Base-by-base conservation (phyloP, 2,797 vertebrate genomes). In the Onychomys torridus region DNA sequence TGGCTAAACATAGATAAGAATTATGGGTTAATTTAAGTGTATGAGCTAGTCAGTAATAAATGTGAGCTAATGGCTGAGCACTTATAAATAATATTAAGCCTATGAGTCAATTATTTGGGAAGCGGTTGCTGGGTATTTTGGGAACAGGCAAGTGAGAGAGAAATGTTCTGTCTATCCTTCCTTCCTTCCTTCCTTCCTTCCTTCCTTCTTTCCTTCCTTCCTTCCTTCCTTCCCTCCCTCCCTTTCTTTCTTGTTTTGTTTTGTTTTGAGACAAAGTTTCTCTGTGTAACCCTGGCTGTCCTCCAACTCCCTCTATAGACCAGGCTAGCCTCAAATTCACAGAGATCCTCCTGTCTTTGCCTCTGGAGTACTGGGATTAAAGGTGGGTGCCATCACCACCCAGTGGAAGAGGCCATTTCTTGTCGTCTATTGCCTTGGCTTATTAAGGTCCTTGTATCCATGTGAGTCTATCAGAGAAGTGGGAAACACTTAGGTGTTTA, bases 401-500 rank as follows among this genome's bases (percentile, higher is more conserved):
- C 37, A 25, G 19, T 32, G 43, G 23, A 67, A 40, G 32, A 65
- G 3, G 4, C 16, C 84, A 77, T 49, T 37, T n/a, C 63, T 89
- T 55, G 61, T 14, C 65, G 63, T 32, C 40, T 89, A 5, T 32
- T 77, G 63, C 46, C 32, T 69, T 32, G 32, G 75, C 63, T 92
- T 85, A 23, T 79, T 82, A 88, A 73, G 37, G 37, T 17, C 6
- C 73, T 82, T 90, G 17, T 29, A n/a, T 75, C 52, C 37, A 69
- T 67, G 46, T 55, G 29, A 78, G 77, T 76, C 43, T 77, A 71
- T 75, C 27, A 95, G 67, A 61, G 75, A 84, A 57, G 79, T 29
- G 71, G 37, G 78, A 87, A 84, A 12, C 46, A 63, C n/a, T n/a
- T 21, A 90, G 65, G 29, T 75, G 67, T 61, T 90, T 92, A 63